These are phyloP conservation scores for Bolborhynchus lineola DNA, from an alignment of 2,113 vertebrate genomes.

Conservation along the genomic window DNA sequence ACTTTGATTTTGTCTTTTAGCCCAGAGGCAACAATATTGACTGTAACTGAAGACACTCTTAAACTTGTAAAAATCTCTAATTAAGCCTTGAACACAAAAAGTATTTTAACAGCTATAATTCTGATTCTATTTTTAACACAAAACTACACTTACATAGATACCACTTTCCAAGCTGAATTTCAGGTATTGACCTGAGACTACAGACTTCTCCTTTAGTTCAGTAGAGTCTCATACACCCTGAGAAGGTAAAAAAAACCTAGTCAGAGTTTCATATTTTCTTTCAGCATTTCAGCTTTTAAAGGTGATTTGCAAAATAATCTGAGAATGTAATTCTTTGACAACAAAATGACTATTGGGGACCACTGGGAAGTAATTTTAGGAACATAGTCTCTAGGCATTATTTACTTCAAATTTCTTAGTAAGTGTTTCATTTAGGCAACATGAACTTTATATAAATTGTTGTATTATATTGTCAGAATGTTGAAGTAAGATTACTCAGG, in stretches of 20 bases:
- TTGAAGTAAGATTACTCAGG: neutral
- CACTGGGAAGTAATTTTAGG: neutral
- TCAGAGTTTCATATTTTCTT: neutral
- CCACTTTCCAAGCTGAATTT: neutral
- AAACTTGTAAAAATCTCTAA: neutral
- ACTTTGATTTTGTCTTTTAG: slow-evolving; percentile 1
- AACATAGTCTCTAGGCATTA: neutral
- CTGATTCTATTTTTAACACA: neutral
- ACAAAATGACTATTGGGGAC: neutral
- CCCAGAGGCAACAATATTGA: neutral
- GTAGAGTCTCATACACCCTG: neutral
- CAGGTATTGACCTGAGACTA: neutral
- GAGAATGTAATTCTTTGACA: neutral
- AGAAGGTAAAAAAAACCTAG: neutral
- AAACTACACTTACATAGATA: neutral
- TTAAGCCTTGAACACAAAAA: neutral
- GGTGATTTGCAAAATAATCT: neutral
- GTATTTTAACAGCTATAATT: neutral
- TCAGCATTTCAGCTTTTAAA: neutral
- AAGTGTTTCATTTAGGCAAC: neutral
- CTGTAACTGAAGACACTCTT: neutral
- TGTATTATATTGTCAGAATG: neutral
- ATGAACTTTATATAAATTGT: neutral
- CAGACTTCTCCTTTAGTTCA: neutral
- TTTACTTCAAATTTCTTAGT: neutral